Percentiles rank a stretch among this genome's conserved stretches.
Conservation (phyloP, 2,113 vertebrate species). For the Rhinichthys klamathensis region DNA sequence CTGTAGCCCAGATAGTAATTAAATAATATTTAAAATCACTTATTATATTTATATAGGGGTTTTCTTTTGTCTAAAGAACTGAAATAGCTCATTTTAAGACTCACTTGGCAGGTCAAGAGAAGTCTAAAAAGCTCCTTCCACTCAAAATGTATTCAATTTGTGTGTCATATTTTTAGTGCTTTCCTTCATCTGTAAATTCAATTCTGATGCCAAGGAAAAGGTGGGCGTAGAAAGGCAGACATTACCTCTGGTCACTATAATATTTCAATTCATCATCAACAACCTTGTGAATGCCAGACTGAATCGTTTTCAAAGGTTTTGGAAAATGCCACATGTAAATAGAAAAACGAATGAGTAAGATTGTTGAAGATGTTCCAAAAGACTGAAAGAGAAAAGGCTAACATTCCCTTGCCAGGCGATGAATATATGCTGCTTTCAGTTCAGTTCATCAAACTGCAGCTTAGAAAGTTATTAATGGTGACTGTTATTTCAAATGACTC, state of each 20-base stretch:
- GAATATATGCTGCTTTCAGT: conserved; percentile 65
- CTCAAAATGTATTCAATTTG: conserved; percentile 65
- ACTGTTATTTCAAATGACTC: conserved; percentile 75
- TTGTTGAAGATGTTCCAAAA: conserved; percentile 38
- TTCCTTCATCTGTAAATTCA: conserved; percentile 70
- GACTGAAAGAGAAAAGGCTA: conserved; percentile 50
- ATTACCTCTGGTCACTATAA: conserved; percentile 70
- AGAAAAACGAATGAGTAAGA: conserved; percentile 63
- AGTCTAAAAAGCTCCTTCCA: conserved; percentile 64
- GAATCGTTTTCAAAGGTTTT: conserved; percentile 63
- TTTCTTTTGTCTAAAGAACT: conserved; percentile 62
- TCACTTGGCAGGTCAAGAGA: conserved; percentile 69
- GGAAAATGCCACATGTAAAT: conserved; percentile 59
- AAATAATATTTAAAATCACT: conserved; percentile 69
- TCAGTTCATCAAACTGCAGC: conserved; percentile 65
- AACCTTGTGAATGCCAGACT: conserved; percentile 60
- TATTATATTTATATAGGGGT: conserved; percentile 56
- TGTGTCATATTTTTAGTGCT: conserved; percentile 71
- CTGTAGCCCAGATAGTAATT: conserved; percentile 61
- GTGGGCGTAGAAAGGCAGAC: conserved; percentile 68
- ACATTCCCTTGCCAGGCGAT: conserved; percentile 62
- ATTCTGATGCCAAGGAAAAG: conserved; percentile 75
- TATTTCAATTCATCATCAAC: conserved; percentile 66
- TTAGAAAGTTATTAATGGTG: conserved; percentile 74
- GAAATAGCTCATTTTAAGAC: conserved; percentile 74